These are phyloP conservation scores for Mastomys natalensis DNA, from an alignment of 2,113 vertebrate genomes.

Conservation along the genomic window DNA sequence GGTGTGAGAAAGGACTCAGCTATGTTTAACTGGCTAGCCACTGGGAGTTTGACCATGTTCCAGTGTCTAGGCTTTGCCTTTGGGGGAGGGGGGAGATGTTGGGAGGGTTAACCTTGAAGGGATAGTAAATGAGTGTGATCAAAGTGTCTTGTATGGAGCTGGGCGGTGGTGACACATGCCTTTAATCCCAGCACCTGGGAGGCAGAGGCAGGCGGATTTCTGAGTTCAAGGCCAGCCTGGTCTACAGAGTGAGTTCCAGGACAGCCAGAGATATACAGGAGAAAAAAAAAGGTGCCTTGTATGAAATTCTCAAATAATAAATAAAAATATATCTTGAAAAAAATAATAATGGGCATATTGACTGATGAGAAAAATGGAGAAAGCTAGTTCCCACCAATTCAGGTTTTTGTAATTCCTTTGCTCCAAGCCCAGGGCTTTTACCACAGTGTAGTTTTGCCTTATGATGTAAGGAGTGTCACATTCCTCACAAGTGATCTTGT, in stretches of 20 bases:
- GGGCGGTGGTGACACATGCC: no score
- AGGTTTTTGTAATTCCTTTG: neutral
- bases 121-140: neutral
- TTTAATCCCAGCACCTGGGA: no score
- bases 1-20: neutral
- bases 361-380: neutral
- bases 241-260: no score
- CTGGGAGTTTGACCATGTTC: neutral
- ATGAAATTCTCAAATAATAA: neutral
- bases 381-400: neutral
- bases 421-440: neutral
- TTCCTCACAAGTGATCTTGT: neutral
- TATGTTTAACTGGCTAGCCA: neutral
- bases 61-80: neutral
- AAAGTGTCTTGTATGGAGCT: neutral
- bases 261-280: no score
- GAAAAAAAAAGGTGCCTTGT: no score
- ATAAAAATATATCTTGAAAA: neutral
- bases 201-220: no score
- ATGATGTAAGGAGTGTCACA: neutral
- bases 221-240: no score
- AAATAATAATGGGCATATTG: neutral
- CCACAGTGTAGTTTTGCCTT: no score
- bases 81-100: neutral
- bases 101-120: neutral